These are phyloP conservation scores for Pyralis farinalis DNA, from an alignment of 2,888 invertebrate genomes.

Conservation along the genomic window DNA sequence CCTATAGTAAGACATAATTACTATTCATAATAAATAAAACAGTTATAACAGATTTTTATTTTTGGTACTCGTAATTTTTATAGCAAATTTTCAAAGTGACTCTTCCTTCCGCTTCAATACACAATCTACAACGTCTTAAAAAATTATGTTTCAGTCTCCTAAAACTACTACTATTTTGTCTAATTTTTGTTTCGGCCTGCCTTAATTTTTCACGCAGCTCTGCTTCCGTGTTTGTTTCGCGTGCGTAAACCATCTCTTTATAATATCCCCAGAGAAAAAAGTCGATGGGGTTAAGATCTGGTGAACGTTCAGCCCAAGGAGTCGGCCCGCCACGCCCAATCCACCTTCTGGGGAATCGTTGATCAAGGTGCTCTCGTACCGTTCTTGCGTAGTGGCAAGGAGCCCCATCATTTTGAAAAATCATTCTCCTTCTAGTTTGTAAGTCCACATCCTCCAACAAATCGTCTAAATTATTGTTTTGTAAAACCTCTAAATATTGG, in stretches of 20 bases:
- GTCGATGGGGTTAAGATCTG: slow-evolving; percentile 3
- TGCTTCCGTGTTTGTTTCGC: slow-evolving; percentile 2
- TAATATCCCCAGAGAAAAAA: slow-evolving; percentile 8
- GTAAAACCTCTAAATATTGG: too few relatives aligned
- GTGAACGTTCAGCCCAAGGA: slow-evolving; percentile 1
- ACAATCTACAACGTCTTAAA: too few relatives aligned
- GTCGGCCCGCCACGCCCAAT: slow-evolving; percentile 6
- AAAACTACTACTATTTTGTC: slow-evolving; percentile 2
- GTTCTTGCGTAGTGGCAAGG: slow-evolving; percentile 12
- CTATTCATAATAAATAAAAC: too few relatives aligned
- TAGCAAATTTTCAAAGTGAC: slow-evolving; percentile 1
- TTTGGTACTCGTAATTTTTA: too few relatives aligned
- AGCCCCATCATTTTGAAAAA: slow-evolving; percentile 14
- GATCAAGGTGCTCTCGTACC: slow-evolving; percentile 2
- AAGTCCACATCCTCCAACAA: slow-evolving; percentile 9
- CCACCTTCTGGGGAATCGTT: slow-evolving; percentile 6
- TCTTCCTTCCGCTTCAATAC: slow-evolving; percentile 1
- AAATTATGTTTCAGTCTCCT: slow-evolving; percentile 3
- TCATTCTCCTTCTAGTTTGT: slow-evolving; percentile 5
- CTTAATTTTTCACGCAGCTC: slow-evolving; percentile 8
- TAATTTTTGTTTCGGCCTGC: slow-evolving; percentile 3
- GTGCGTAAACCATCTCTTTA: background rate
- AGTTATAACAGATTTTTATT: too few relatives aligned
- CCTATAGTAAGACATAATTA: too few relatives aligned
- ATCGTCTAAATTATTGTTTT: background rate